Evolutionary conservation across 2,888 invertebrate species (phyloP).

Genomic region (Gastrophysa polygoni): DNA sequence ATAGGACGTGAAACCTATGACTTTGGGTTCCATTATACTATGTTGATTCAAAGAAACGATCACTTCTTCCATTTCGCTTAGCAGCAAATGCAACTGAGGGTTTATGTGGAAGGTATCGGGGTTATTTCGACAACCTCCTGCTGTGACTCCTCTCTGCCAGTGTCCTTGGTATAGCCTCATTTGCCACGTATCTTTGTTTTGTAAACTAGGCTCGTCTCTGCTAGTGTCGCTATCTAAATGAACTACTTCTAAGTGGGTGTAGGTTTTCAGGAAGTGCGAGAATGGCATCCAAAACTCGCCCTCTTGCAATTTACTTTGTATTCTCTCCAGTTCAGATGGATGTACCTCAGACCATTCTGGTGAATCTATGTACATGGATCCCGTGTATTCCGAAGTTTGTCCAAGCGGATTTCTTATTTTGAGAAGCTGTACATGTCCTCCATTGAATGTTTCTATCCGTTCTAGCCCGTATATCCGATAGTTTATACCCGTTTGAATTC

Average conservation of each 20-base stretch:
- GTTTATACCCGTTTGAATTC: conserved; percentile 77
- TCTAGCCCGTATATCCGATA: conserved; percentile 78
- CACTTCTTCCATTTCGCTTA: conserved; percentile 82
- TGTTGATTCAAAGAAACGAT: conserved; percentile 88
- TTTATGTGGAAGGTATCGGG: conserved; percentile 93
- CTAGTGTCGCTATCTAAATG: conserved; percentile 88
- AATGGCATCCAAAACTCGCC: conserved; percentile 74
- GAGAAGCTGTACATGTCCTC: conserved; percentile 74
- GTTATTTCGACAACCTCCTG: conserved; percentile 89
- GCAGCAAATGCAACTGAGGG: conserved; percentile 82
- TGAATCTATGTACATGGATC: neutral
- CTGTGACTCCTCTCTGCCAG: conserved; percentile 80
- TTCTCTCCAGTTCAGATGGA: conserved; percentile 73
- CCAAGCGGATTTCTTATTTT: conserved; percentile 73
- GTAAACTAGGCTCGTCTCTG: conserved; percentile 80
- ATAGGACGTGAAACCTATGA: conserved; percentile 90
- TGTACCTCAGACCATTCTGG: conserved; percentile 78
- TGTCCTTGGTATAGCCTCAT: conserved; percentile 85
- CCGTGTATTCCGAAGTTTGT: conserved; percentile 66
- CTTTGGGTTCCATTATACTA: conserved; percentile 90
- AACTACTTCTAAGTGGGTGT: conserved; percentile 74
- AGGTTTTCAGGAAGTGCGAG: conserved; percentile 80
- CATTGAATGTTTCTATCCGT: conserved; percentile 74
- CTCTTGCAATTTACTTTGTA: conserved; percentile 58
- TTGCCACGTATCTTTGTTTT: conserved; percentile 83